A percentile compares a stretch with the other conserved stretches of the same genome.
phyloP scores from a whole-genome alignment of 2,888 invertebrate genomes.

The Furcula furcula region DNA sequence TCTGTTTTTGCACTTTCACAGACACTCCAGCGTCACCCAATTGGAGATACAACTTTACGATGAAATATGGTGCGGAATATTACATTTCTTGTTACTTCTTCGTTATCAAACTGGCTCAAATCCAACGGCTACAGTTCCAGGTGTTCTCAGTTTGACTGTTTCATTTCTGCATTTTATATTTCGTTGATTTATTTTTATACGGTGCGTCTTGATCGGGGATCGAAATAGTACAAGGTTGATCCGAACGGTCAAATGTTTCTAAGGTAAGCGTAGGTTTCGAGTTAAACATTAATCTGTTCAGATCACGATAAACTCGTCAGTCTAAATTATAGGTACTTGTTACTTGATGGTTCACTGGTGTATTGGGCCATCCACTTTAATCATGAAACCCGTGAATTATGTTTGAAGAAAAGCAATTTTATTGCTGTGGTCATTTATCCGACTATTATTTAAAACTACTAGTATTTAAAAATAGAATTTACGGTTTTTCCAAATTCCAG shows the following conservation, averaged over 20 bases:
- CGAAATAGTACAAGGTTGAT: constrained; percentile 66
- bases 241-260: constrained; percentile 57
- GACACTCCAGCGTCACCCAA: too few relatives aligned
- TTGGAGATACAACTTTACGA: too few relatives aligned
- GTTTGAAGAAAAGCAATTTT: too few relatives aligned
- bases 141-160: constrained; percentile 52
- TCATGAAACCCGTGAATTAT: too few relatives aligned
- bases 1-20: too few relatives aligned
- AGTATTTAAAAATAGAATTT: too few relatives aligned
- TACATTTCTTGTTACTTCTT: constrained; percentile 12
- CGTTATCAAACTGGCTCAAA: constrained; percentile 52
- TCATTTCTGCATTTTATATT: constrained; percentile 54
- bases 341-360: neutral
- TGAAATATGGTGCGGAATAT: constrained; percentile 8
- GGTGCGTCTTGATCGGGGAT: constrained; percentile 48
- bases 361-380: neutral
- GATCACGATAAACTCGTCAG: constrained; percentile 8
- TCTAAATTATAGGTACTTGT: neutral
- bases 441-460: too few relatives aligned
- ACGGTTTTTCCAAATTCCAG: too few relatives aligned
- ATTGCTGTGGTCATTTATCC: too few relatives aligned
- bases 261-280: constrained; percentile 49
- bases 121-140: constrained; percentile 54
- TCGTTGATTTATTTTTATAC: constrained; percentile 58
- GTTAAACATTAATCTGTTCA: constrained; percentile 26